Evolutionary conservation across 2,888 invertebrate genomes (phyloP).

Genomic region (Orthosia gracilis): DNA sequence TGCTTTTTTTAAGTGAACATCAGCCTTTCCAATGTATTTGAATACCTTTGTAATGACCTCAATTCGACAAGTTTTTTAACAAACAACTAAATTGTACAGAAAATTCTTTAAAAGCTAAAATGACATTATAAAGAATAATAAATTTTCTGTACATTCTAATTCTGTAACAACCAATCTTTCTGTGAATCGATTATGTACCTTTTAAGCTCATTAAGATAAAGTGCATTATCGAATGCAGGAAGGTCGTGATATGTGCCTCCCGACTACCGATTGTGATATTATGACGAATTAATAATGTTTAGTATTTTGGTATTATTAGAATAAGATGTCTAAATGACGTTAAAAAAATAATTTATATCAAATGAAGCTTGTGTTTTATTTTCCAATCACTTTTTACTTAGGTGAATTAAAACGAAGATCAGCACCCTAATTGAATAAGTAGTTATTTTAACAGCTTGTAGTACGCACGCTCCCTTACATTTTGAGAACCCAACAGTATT

Average conservation of each 20-base stretch:
- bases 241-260: slow-evolving; percentile 59
- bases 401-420: no score
- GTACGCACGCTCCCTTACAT: no score
- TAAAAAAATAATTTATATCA: slow-evolving; percentile 65
- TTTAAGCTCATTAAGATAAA: not conserved
- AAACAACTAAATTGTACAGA: slow-evolving; percentile 18
- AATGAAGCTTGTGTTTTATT: slow-evolving; percentile 40
- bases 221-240: slow-evolving; percentile 39
- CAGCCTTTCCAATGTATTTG: not conserved
- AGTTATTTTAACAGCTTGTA: no score
- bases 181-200: slow-evolving; percentile 41
- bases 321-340: slow-evolving; percentile 68
- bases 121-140: slow-evolving; percentile 7
- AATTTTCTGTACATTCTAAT: slow-evolving; percentile 21
- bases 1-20: not conserved
- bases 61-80: slow-evolving; percentile 34
- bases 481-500: no score
- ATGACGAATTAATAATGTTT: slow-evolving; percentile 69
- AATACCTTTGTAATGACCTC: not conserved
- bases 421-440: no score
- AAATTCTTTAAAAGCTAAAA: slow-evolving; percentile 3
- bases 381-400: not conserved
- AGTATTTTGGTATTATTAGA: slow-evolving; percentile 76
- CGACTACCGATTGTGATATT: slow-evolving; percentile 77
- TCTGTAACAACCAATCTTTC: slow-evolving; percentile 40